A percentile compares a stretch with the other conserved stretches of the same genome.
phyloP scores from a whole-genome alignment of 2,888 invertebrate species.

The Nomada goodeniana region DNA sequence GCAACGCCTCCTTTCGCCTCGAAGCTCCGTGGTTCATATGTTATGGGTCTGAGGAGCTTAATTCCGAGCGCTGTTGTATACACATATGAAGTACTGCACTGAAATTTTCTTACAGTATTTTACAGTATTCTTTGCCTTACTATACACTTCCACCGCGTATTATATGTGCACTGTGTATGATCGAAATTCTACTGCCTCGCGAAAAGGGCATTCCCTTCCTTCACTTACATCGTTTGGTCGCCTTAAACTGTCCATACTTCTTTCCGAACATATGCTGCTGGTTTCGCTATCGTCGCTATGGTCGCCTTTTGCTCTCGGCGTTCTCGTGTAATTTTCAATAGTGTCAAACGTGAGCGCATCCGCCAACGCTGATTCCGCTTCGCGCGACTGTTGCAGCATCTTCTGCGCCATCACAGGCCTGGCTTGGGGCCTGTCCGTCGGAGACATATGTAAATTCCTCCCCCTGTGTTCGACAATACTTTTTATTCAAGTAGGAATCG shows the following conservation, averaged over 20 bases:
- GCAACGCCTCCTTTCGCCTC: no score
- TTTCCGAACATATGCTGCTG: slow-evolving; percentile 97
- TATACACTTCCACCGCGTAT: slow-evolving; percentile 25
- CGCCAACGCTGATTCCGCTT: slow-evolving; percentile 93
- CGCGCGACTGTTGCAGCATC: slow-evolving; percentile 93
- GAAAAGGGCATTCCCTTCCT: slow-evolving; percentile 32
- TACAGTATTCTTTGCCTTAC: slow-evolving; percentile 18
- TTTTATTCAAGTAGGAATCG: neutral
- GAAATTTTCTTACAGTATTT: neutral
- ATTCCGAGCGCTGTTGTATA: neutral
- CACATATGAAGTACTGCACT: neutral
- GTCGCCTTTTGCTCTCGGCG: slow-evolving; percentile 85
- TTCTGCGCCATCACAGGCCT: slow-evolving; percentile 91
- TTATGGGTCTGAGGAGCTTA: no score
- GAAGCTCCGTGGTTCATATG: no score
- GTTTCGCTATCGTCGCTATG: slow-evolving; percentile 96
- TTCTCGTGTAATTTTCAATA: slow-evolving; percentile 79
- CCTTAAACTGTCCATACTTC: slow-evolving; percentile 93
- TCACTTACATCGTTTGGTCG: slow-evolving; percentile 92
- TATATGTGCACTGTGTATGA: neutral
- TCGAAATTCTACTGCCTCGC: slow-evolving; percentile 2
- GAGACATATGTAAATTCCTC: slow-evolving; percentile 81
- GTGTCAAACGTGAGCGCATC: slow-evolving; percentile 87
- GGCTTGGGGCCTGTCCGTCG: slow-evolving; percentile 86
- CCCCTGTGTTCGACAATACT: slow-evolving; percentile 67